These are phyloP conservation scores for Rhinatrema bivittatum DNA, from an alignment of 2,797 vertebrate species.

Conservation along the genomic window DNA sequence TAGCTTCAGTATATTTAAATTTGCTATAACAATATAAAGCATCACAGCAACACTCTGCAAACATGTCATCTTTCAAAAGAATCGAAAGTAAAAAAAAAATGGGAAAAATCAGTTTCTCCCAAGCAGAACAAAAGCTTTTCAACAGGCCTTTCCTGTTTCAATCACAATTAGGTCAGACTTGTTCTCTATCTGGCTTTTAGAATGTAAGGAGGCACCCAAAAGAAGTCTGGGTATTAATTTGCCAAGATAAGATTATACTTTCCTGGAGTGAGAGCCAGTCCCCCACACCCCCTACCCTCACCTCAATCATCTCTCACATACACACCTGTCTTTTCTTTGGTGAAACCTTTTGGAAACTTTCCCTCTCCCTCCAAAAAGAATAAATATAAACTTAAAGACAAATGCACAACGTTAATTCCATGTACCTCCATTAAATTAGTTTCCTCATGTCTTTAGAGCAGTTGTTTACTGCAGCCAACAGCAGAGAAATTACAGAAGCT, in stretches of 20 bases:
- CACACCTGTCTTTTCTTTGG: constrained; percentile 1
- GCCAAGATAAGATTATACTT: constrained; percentile 31
- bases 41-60: no score
- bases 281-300: constrained; percentile 24
- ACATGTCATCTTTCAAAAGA: no score
- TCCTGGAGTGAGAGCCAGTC: constrained; percentile 39
- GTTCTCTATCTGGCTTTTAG: constrained; percentile 17
- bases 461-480: constrained; percentile 41
- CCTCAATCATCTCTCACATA: constrained; percentile 18
- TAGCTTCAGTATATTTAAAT: no score
- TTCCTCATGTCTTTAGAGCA: constrained; percentile 36
- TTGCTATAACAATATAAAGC: no score
- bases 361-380: no score
- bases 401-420: constrained; percentile 7
- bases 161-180: constrained; percentile 1
- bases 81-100: no score
- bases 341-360: constrained; percentile 23
- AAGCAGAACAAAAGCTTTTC: background rate
- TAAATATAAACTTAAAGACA: no score
- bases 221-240: constrained; percentile 22
- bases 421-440: constrained; percentile 34
- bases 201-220: constrained; percentile 6
- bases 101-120: no score
- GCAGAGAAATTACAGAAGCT: constrained; percentile 42
- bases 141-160: constrained; percentile 10